phyloP scores from a whole-genome alignment of 2,113 vertebrate genomes.

The Daboia siamensis region DNA sequence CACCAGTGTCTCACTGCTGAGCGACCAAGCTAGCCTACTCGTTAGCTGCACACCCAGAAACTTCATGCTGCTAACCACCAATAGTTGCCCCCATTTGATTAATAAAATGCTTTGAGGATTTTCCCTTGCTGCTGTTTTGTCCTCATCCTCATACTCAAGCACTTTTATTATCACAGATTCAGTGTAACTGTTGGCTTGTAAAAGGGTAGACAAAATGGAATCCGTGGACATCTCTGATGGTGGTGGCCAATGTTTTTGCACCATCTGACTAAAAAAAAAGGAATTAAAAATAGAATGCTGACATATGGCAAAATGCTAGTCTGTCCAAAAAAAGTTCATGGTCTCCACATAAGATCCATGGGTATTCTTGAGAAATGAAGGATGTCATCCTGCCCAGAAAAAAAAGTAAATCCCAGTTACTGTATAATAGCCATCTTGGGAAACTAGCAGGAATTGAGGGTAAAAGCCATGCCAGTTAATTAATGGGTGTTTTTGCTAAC shows the following conservation, averaged over 20 bases:
- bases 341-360: neutral
- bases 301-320: neutral
- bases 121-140: neutral
- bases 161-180: neutral
- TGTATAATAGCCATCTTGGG: neutral
- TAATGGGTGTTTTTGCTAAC: neutral
- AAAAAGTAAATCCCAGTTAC: neutral
- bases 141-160: neutral
- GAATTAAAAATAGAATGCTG: neutral
- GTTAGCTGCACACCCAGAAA: too few species aligned
- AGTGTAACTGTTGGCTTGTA: neutral
- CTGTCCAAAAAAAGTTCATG: neutral
- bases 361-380: neutral
- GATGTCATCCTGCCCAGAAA: neutral
- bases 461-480: neutral
- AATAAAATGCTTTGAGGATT: neutral
- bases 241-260: neutral
- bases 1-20: too few species aligned
- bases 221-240: neutral
- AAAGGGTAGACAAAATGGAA: neutral
- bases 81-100: neutral
- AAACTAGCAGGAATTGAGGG: neutral
- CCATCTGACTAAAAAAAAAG: neutral
- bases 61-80: neutral
- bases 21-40: too few species aligned